Base-by-base conservation (phyloP, 2,113 vertebrate genomes). In the Scomber japonicus region DNA sequence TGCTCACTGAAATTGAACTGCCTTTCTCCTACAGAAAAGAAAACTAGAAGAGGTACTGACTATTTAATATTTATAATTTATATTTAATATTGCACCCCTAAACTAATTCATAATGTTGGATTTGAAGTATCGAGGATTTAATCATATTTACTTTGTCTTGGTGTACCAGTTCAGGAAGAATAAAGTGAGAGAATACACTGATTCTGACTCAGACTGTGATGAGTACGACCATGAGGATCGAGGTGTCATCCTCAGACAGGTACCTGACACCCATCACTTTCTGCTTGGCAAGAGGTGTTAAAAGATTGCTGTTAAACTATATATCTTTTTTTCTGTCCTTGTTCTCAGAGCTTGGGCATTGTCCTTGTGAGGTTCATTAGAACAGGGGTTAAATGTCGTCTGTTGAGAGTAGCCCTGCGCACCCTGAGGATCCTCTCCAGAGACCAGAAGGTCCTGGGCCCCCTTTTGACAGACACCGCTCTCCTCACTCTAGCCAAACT, bases 181-280 rank as follows among this genome's bases (percentile, higher is more conserved):
- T 81, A 95, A 95, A 94, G 90, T 94, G 66, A 91, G 92, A 35
- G 79, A 91, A 0, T 74, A 27, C 44, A 7, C 48, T 5, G 88
- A 89, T 17, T 93, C 92, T 49, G 90, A 93, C 79, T 95, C 94
- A 0, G 94, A 95, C 66, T 82, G 69, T 67, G 94, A 95, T 0
- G 94, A 91, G 54, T 79, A 87, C 3, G 75, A 87, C 35, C 87
- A 81, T 30, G 83, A 93, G 55, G 87, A 94, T 66, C 89, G 76
- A 53, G 87, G 93, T 2, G 65, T 94, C 31, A 45, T 94, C 78
- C 90, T 94, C 80, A 89, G 94, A 91, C 89, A 95, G 93, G 94
- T 95, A 80, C 46, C 3, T 45, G 60, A 49, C 27, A 21, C 7
- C 27, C 21, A 14, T 72, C 66, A 15, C 46, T 60, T 2, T 68